A percentile compares a stretch with the other conserved stretches of the same genome.
These are phyloP conservation scores for Platycheirus albimanus DNA, from an alignment of 2,888 invertebrate species.

Conservation along the genomic window DNA sequence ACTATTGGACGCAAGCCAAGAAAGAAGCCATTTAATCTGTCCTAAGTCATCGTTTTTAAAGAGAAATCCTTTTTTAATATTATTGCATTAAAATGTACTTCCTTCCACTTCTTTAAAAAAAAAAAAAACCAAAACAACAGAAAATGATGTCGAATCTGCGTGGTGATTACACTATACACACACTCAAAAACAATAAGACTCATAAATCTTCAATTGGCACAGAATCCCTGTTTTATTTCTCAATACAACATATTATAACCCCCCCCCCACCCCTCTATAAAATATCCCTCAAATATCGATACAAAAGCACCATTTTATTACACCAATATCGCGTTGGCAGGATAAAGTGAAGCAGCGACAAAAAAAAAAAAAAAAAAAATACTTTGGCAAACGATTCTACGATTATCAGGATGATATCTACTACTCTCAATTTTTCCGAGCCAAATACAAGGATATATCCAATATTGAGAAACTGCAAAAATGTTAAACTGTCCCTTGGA, in stretches of 20 bases:
- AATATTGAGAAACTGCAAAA: slow-evolving; percentile 41
- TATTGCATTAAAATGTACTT: neutral
- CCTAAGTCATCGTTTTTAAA: too few species aligned
- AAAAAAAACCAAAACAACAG: neutral
- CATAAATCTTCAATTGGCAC: slow-evolving; percentile 69
- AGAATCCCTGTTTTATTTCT: slow-evolving; percentile 39
- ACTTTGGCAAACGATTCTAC: slow-evolving; percentile 63
- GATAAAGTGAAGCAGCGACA: slow-evolving; percentile 1
- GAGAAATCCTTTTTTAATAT: too few species aligned
- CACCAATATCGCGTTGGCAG: slow-evolving; percentile 62
- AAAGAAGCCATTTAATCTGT: too few species aligned
- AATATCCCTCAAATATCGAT: slow-evolving; percentile 71
- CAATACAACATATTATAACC: slow-evolving; percentile 12
- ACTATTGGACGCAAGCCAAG: too few species aligned
- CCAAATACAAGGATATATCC: slow-evolving; percentile 28
- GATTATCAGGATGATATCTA: slow-evolving; percentile 56
- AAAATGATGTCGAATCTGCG: neutral
- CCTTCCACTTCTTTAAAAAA: neutral
- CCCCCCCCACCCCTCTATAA: slow-evolving; percentile 45
- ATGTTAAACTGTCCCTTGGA: slow-evolving; percentile 64
- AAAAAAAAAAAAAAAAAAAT: slow-evolving; percentile 29
- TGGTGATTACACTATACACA: slow-evolving; percentile 18
- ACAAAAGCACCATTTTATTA: slow-evolving; percentile 71
- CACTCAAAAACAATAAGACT: slow-evolving; percentile 52
- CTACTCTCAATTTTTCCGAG: neutral